Base-by-base conservation (phyloP, 2,888 invertebrate genomes). In the Epirrhoe tristata region DNA sequence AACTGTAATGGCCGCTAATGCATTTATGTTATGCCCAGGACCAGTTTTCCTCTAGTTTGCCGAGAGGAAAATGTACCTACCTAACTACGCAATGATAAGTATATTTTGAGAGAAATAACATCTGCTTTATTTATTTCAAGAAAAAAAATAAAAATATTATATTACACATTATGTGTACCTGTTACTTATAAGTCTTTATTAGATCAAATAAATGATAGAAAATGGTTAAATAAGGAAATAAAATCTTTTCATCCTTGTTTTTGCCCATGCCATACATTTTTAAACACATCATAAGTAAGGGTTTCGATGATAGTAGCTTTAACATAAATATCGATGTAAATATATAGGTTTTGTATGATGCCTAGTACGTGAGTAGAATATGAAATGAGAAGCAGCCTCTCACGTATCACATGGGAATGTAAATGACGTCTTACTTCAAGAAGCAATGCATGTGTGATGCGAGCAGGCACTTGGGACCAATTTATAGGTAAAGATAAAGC, bases 391-490 rank as follows among this genome's bases (percentile, higher is more conserved):
- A 79, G 74, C 70, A 73, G 73, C 76, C 75, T 77, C 78, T 72
- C 79, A 78, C 78, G 81, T 81, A 75, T 77, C 77, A 73, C 74
- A 75, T 77, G 78, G 75, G 80, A 81, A 82, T 81, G 78, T 78
- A 77, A 83, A 82, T 79, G 79, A 78, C 76, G 77, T 78, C 77
- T 81, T 82, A 81, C 82, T 79, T 81, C 76, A 78, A 78, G 77
- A 77, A 74, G 69, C 74, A 67, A 63, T 75, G 71, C 67, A 74
- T 75, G 74, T 76, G 74, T 74, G 70, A 71, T 69, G 68, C 67
- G 70, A 67, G 65, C 53, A 56, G 63, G 61, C 60, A 69, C 67
- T 65, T 67, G 64, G 69, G 69, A 61, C 10, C n/a, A 8, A 12
- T 50, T 48, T 48, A 32, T 50, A 58, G 57, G 10, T 16, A 36